These are phyloP conservation scores for Gallirallus australis DNA, from an alignment of 2,797 vertebrate species.

Conservation along the genomic window DNA sequence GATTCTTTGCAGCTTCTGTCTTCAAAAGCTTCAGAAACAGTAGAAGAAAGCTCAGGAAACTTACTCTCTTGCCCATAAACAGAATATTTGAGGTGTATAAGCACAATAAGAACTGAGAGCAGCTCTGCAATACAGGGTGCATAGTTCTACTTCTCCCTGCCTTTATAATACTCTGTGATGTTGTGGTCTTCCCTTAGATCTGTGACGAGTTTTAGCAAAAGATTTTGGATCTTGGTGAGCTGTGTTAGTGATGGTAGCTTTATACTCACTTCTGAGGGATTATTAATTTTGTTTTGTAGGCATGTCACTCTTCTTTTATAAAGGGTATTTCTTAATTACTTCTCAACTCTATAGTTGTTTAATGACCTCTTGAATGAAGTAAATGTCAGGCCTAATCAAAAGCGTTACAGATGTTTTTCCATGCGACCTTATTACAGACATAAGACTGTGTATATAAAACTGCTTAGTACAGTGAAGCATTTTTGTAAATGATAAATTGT, in stretches of 20 bases:
- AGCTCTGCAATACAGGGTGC: background rate
- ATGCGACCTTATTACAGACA: background rate
- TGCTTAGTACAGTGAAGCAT: background rate
- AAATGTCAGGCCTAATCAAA: background rate
- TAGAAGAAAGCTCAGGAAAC: background rate
- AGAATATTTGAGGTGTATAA: background rate
- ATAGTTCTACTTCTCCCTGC: background rate
- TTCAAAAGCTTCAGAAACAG: background rate
- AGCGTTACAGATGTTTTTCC: background rate
- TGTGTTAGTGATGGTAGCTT: background rate
- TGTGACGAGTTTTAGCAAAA: background rate
- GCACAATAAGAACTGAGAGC: background rate
- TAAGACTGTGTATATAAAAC: background rate
- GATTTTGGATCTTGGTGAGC: background rate
- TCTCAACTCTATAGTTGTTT: background rate
- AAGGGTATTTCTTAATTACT: background rate
- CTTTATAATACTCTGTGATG: background rate
- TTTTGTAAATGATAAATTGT: background rate
- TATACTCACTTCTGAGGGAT: background rate
- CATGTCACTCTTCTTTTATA: background rate
- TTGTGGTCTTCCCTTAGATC: background rate
- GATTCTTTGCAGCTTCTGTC: background rate
- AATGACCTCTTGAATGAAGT: background rate
- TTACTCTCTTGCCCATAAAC: background rate
- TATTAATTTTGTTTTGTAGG: background rate